Conservation (phyloP, 92 coral and sea anemone species). For the Metridium senile region DNA sequence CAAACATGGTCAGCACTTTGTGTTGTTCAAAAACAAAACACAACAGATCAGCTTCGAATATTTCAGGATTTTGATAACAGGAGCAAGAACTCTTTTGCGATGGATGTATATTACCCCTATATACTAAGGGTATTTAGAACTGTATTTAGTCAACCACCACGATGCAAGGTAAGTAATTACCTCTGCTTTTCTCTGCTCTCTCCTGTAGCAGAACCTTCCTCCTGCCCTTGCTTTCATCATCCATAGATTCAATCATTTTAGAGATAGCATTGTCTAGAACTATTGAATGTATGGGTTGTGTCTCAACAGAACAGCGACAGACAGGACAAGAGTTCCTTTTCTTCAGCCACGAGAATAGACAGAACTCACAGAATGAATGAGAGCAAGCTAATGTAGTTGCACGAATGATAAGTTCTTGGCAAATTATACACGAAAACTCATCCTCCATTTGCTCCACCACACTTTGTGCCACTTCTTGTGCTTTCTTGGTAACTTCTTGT, state of each 20-base stretch:
- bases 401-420: constrained; percentile 89
- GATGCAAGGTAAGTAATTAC: constrained; percentile 73
- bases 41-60: not conserved
- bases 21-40: not conserved
- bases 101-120: not conserved
- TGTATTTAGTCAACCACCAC: constrained; percentile 43
- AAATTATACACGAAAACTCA: constrained; percentile 93
- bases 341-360: constrained; percentile 85
- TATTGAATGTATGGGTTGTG: constrained; percentile 83
- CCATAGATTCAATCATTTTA: constrained; percentile 94
- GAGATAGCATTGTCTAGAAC: constrained; percentile 97
- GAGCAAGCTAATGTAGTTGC: constrained; percentile 91
- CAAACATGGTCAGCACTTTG: too few species aligned
- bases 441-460: constrained; percentile 98
- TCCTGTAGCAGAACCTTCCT: constrained; percentile 77
- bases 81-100: not conserved
- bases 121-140: constrained; percentile 19
- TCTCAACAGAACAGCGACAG: constrained; percentile 76
- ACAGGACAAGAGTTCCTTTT: constrained; percentile 95
- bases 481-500: constrained; percentile 87
- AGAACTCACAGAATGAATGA: constrained; percentile 93
- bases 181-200: constrained; percentile 88
- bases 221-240: constrained; percentile 80
- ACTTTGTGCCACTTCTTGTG: constrained; percentile 76
- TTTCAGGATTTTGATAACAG: not conserved